phyloP scores from a whole-genome alignment of 2,797 vertebrate species.

The Lagodon rhomboides region DNA sequence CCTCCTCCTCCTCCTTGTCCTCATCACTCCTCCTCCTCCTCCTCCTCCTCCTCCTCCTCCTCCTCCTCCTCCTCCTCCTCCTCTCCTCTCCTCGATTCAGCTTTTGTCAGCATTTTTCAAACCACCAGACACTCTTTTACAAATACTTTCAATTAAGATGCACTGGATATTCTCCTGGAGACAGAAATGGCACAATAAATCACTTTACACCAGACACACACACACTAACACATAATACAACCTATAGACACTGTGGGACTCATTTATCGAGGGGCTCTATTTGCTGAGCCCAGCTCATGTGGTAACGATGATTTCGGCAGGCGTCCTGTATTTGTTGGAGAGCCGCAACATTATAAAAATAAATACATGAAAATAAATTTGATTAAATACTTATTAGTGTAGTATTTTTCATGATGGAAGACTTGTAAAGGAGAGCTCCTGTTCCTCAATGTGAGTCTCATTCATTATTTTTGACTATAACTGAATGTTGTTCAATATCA shows the following conservation, averaged over 20 bases:
- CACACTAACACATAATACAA: slow-evolving; percentile 14
- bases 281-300: slow-evolving; percentile 38
- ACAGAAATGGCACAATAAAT: slow-evolving; percentile 46
- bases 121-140: slow-evolving; percentile 28
- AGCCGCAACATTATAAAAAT: neutral
- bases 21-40: too few relatives aligned
- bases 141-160: slow-evolving; percentile 48
- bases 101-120: slow-evolving; percentile 46
- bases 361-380: neutral
- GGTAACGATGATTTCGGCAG: slow-evolving; percentile 2
- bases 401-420: neutral
- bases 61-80: neutral
- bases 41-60: neutral
- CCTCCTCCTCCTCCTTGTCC: neutral
- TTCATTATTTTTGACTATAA: neutral
- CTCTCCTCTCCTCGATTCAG: neutral
- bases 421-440: neutral
- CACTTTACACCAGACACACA: slow-evolving; percentile 33
- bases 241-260: slow-evolving; percentile 26
- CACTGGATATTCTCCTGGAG: slow-evolving; percentile 30
- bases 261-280: slow-evolving; percentile 12
- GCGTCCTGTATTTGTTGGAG: neutral
- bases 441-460: too few relatives aligned
- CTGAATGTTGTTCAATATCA: neutral
- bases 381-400: neutral